Base-by-base conservation (phyloP, 2,797 vertebrate genomes). In the Synaphobranchus kaupii region DNA sequence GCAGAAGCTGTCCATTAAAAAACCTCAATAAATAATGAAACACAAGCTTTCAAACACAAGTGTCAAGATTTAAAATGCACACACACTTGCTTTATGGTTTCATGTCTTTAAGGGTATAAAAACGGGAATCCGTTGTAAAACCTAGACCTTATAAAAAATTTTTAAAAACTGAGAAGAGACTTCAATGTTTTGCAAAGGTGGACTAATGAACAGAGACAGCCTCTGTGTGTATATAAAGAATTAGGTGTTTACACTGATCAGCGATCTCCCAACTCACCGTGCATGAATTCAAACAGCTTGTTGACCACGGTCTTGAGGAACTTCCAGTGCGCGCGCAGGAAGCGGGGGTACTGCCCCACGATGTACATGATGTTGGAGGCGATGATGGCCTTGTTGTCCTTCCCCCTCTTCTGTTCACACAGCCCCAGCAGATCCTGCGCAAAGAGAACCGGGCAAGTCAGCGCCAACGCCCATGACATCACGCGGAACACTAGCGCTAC, bases 361-460 rank as follows among this genome's bases (percentile, higher is more conserved):
- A 99, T 99, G 87, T 99, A 99, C 98, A 99, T 99, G 91, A 99
- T 99, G 95, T 99, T 99, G 89, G 98, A 99, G 91, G 98, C 98
- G 48, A 99, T 99, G 93, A 99, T 99, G 92, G 98, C 98, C 96
- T 99, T 99, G 92, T 99, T 99, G 95, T 99, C 98, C 94, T 99
- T 99, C 50, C 98, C 98, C 94, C 98, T 95, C 91, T 99, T 99
- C 94, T 99, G 98, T 94, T 99, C 98, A 88, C 98, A 99, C 86
- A 99, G 97, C 90, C 98, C 98, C 95, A 99, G 94, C 71, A 99
- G 96, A 93, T 99, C 98, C 98, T 99, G 86, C 90, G 25, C 85
- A 15, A 66, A 80, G 88, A 17, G 50, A 50, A 10, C 50, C 50
- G 0, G 50, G 15, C 6, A 50, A 50, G 7, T 50, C 6, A 50